Evolutionary conservation across 2,888 invertebrate genomes (phyloP).

Genomic region (Athalia rosae): DNA sequence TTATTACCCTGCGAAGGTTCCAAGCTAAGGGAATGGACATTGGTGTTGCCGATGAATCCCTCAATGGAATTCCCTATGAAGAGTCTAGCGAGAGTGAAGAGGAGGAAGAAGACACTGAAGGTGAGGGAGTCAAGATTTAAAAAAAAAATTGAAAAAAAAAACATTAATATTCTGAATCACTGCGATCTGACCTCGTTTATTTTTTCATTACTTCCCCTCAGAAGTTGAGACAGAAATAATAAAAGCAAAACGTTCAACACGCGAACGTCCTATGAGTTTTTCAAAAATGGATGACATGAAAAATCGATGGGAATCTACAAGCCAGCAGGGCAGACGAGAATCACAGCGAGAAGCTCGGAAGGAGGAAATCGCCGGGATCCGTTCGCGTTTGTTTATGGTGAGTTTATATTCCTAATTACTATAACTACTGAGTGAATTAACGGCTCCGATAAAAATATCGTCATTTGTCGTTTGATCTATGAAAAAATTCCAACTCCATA

Average conservation of each 20-base stretch:
- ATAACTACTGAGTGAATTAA: neutral
- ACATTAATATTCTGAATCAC: no score
- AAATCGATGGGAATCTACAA: constrained; percentile 82
- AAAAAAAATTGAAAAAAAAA: constrained; percentile 6
- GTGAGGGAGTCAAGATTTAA: constrained; percentile 43
- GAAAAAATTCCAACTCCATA: no score
- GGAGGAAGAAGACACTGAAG: constrained; percentile 76
- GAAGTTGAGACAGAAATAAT: constrained; percentile 80
- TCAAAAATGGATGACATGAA: constrained; percentile 90
- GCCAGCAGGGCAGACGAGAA: constrained; percentile 74
- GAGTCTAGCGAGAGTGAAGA: constrained; percentile 83
- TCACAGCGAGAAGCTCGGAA: constrained; percentile 87
- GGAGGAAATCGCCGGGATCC: constrained; percentile 91
- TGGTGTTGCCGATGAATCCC: constrained; percentile 84
- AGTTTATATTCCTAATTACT: constrained; percentile 44
- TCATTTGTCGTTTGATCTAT: no score
- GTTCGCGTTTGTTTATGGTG: constrained; percentile 89
- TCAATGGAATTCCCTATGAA: constrained; percentile 85
- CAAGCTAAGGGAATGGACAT: constrained; percentile 89
- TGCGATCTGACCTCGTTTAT: neutral
- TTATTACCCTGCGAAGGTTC: constrained; percentile 76
- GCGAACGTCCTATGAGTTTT: constrained; percentile 87
- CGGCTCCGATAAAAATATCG: no score
- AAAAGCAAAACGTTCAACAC: constrained; percentile 76
- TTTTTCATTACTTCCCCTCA: constrained; percentile 58